Percentiles rank a stretch among this genome's conserved stretches.
These are phyloP conservation scores for Rhabdophis nuchalis DNA, from an alignment of 2,797 vertebrate genomes.

Conservation along the genomic window DNA sequence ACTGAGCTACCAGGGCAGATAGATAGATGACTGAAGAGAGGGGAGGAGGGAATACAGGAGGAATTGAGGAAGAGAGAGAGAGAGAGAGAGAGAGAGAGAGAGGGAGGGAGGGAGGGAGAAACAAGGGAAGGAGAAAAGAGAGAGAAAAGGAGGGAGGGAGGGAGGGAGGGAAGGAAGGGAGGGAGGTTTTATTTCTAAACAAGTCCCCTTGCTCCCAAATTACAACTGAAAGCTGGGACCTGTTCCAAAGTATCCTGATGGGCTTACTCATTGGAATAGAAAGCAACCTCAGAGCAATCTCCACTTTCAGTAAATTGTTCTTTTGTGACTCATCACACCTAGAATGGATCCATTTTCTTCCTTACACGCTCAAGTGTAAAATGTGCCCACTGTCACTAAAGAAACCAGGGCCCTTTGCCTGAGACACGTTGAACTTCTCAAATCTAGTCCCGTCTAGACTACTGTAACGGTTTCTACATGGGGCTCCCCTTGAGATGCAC, in stretches of 20 bases:
- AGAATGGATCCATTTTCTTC: neutral
- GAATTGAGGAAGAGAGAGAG: too few relatives aligned
- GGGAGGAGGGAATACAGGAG: fast-evolving
- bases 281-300: neutral
- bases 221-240: neutral
- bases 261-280: neutral
- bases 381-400: neutral
- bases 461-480: too few relatives aligned
- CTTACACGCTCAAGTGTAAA: neutral
- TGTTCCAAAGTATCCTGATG: neutral
- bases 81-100: too few relatives aligned
- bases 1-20: too few relatives aligned
- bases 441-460: too few relatives aligned
- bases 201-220: neutral
- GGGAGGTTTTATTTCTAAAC: neutral
- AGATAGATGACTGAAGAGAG: too few relatives aligned
- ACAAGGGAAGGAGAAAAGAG: too few relatives aligned
- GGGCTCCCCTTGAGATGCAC: too few relatives aligned
- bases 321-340: neutral
- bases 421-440: neutral
- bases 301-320: neutral
- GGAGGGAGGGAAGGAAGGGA: too few relatives aligned
- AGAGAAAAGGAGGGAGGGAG: too few relatives aligned
- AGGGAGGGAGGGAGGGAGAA: too few relatives aligned
- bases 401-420: neutral